Percentiles rank a stretch among this genome's conserved stretches.
Conservation (phyloP, 2,113 vertebrate genomes). For the Xyrauchen texanus region DNA sequence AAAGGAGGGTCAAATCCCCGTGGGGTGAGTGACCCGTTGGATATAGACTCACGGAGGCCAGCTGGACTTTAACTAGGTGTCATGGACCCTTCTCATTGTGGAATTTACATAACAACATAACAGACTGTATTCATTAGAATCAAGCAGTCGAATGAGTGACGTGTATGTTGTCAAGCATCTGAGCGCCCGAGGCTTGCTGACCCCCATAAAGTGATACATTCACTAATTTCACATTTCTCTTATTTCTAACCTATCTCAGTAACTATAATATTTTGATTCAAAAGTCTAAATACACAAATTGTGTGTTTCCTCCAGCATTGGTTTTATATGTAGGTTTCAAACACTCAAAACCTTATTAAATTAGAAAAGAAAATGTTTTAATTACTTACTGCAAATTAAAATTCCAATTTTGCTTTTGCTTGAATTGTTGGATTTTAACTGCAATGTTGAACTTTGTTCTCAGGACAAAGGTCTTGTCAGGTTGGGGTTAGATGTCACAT, state of each 20-base stretch:
- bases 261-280: too few species aligned
- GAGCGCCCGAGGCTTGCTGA: neutral
- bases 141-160: constrained; percentile 4
- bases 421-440: too few species aligned
- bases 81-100: constrained; percentile 30
- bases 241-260: neutral
- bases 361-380: too few species aligned
- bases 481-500: too few species aligned
- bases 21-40: constrained; percentile 69
- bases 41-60: constrained; percentile 66
- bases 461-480: too few species aligned
- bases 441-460: too few species aligned
- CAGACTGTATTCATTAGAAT: constrained; percentile 48
- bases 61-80: constrained; percentile 66
- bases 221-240: neutral
- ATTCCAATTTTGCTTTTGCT: too few species aligned
- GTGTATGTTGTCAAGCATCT: neutral
- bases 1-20: constrained; percentile 65
- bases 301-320: too few species aligned
- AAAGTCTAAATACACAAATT: too few species aligned
- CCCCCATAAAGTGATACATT: neutral
- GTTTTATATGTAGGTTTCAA: too few species aligned
- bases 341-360: too few species aligned
- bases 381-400: too few species aligned
- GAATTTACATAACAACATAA: constrained; percentile 60